Percentiles rank a stretch among this genome's conserved stretches.
Conservation (phyloP, 2,797 vertebrate species). For the Cephalopachus bancanus region DNA sequence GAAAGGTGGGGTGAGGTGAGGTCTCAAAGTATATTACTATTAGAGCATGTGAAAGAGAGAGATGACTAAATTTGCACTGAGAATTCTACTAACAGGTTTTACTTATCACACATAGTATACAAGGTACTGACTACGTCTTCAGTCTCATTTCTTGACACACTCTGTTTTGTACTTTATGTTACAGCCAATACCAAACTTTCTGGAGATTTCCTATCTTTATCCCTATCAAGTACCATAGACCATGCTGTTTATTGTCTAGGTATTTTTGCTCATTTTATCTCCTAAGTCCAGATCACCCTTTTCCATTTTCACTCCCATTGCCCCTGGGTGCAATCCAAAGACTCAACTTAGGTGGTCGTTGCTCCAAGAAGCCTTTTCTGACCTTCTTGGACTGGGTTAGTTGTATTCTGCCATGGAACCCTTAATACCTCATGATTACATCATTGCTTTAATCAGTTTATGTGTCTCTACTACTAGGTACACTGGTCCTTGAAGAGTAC, state of each 20-base stretch:
- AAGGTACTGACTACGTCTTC: neutral
- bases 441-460: conserved; percentile 22
- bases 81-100: neutral
- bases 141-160: neutral
- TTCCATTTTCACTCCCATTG: neutral
- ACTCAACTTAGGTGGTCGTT: conserved; percentile 6
- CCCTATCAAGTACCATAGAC: neutral
- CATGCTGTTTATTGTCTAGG: neutral
- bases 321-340: neutral
- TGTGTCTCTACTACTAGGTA: neutral
- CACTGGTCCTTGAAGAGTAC: neutral
- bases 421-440: neutral
- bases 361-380: conserved; percentile 35
- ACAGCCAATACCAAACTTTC: neutral
- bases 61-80: neutral
- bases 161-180: neutral
- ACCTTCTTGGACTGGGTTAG: neutral
- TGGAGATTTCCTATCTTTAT: neutral
- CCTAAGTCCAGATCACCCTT: neutral
- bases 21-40: neutral
- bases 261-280: neutral
- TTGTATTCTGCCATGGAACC: neutral
- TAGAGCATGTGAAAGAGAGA: neutral
- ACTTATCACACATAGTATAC: neutral
- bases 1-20: neutral